Conservation (phyloP, 2,888 invertebrate species). For the Carabus problematicus region DNA sequence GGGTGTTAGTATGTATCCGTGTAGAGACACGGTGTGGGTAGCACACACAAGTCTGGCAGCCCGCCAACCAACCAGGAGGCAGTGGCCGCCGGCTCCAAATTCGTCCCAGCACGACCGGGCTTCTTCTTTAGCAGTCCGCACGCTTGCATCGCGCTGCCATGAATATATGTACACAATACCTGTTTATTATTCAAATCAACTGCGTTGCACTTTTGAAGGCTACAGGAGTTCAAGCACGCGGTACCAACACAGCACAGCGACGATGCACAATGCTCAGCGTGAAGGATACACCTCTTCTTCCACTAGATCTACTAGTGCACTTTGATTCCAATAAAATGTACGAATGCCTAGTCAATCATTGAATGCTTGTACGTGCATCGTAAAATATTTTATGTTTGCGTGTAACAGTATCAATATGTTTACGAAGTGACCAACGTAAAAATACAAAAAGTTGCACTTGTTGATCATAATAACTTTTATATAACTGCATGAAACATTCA, state of each 20-base stretch:
- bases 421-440: no score
- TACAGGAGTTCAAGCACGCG: slow-evolving; percentile 34
- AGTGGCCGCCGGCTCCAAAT: slow-evolving; percentile 32
- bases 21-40: slow-evolving; percentile 15
- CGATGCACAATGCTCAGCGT: no score
- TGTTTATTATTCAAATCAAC: slow-evolving; percentile 41
- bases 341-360: no score
- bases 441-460: no score
- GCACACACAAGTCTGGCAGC: slow-evolving; percentile 32
- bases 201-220: slow-evolving; percentile 42
- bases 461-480: no score
- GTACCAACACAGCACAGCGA: slow-evolving; percentile 1
- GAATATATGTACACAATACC: slow-evolving; percentile 26
- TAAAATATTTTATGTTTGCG: no score
- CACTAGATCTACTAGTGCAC: no score
- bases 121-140: slow-evolving; percentile 20
- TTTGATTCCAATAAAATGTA: no score
- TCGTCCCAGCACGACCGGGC: slow-evolving; percentile 23
- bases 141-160: slow-evolving; percentile 1
- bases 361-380: no score
- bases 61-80: slow-evolving; percentile 21
- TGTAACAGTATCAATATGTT: no score
- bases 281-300: no score
- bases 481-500: no score
- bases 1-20: slow-evolving; percentile 5